phyloP scores from a whole-genome alignment of 2,797 vertebrate genomes.

The Dromococcyx pavoninus region DNA sequence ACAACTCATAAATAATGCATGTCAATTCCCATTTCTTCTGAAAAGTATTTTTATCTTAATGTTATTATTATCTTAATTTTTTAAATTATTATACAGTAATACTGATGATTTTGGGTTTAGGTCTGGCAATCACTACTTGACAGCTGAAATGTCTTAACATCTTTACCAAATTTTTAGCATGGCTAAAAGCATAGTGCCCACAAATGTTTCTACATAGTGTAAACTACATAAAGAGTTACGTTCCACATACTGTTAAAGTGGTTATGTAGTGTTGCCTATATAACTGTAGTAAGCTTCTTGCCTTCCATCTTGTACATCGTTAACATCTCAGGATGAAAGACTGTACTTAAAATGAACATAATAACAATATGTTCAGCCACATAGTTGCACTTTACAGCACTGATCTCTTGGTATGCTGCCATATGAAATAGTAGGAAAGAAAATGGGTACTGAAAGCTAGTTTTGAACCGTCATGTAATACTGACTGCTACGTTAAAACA shows the following conservation, averaged over 20 bases:
- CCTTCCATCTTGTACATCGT: background rate
- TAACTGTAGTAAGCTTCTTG: background rate
- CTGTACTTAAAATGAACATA: constrained; percentile 3
- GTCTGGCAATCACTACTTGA: background rate
- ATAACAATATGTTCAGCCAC: background rate
- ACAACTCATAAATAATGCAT: background rate
- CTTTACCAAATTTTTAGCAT: background rate
- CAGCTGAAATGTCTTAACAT: background rate
- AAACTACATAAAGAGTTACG: constrained; percentile 17
- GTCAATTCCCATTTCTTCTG: background rate
- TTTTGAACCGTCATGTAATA: background rate
- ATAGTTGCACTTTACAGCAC: constrained; percentile 1
- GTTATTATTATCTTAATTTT: background rate
- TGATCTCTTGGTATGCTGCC: background rate
- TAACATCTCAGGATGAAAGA: constrained; percentile 23
- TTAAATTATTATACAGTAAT: constrained; percentile 5
- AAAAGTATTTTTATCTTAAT: background rate
- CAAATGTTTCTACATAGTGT: background rate
- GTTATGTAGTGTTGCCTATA: background rate
- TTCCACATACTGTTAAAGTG: background rate
- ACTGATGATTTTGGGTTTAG: background rate
- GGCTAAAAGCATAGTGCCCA: background rate
- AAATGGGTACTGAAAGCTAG: background rate
- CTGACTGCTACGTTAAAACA: background rate
- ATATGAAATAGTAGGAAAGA: background rate